Percentiles rank a stretch among this genome's conserved stretches.
These are phyloP conservation scores for Cyanoramphus novaezelandiae DNA, from an alignment of 2,113 vertebrate genomes.

Conservation along the genomic window DNA sequence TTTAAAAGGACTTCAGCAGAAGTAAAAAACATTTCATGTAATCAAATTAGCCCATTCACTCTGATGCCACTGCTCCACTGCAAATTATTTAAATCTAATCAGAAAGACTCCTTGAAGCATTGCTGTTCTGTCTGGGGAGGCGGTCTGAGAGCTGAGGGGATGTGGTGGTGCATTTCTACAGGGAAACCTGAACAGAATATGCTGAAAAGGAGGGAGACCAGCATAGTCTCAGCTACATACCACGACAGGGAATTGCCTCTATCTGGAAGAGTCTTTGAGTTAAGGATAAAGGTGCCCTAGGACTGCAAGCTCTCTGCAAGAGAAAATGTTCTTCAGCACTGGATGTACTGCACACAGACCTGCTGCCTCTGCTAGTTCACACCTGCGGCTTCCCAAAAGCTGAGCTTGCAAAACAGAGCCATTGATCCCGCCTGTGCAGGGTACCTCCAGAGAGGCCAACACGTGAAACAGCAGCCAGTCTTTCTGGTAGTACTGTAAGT, in stretches of 20 bases:
- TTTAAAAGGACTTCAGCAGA: not conserved
- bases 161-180: not conserved
- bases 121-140: not conserved
- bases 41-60: not conserved
- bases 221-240: fast-evolving
- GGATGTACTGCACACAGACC: not conserved
- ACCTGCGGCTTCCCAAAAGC: not conserved
- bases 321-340: not conserved
- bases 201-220: not conserved
- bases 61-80: not conserved
- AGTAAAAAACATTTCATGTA: not conserved
- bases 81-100: not conserved
- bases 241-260: not conserved
- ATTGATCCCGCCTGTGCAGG: not conserved
- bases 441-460: not conserved
- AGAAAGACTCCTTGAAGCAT: not conserved
- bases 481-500: not conserved
- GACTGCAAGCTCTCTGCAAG: not conserved
- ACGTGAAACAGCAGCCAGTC: not conserved
- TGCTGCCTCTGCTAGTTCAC: not conserved
- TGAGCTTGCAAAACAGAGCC: not conserved
- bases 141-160: not conserved
- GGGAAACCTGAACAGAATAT: not conserved
- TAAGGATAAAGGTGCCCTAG: not conserved
- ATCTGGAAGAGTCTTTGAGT: not conserved